A percentile compares a stretch with the other conserved stretches of the same genome.
phyloP scores from a whole-genome alignment of 2,113 vertebrate genomes.

The Notarius quadriscutis region DNA sequence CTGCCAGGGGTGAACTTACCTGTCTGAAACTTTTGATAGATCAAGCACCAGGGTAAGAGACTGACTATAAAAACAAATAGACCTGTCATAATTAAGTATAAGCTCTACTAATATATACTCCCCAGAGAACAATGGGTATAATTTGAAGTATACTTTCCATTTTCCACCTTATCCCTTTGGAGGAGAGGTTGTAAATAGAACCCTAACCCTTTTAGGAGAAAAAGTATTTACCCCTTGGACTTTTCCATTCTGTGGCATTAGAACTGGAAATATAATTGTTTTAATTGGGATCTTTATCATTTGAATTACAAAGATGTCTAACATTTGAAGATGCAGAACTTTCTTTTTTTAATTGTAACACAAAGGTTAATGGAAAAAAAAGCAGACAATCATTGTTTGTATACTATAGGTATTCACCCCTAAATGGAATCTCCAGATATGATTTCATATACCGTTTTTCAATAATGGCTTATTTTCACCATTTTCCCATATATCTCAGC shows the following conservation, averaged over 20 bases:
- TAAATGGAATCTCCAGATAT: background rate
- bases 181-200: background rate
- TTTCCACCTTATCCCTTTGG: background rate
- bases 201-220: background rate
- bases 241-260: background rate
- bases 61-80: background rate
- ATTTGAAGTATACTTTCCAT: background rate
- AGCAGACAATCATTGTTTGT: background rate
- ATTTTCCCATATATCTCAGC: background rate
- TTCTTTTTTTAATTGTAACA: background rate
- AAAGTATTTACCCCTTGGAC: background rate
- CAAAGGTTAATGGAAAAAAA: background rate
- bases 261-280: background rate
- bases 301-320: background rate
- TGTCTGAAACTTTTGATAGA: slow-evolving; percentile 77
- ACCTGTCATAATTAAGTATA: background rate
- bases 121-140: background rate
- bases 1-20: slow-evolving; percentile 78
- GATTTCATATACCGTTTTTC: background rate
- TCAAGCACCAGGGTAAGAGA: slow-evolving; percentile 69
- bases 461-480: background rate
- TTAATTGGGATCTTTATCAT: background rate
- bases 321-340: background rate
- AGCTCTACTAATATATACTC: background rate
- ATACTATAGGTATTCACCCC: background rate